Percentiles rank a stretch among this genome's conserved stretches.
Evolutionary conservation across 2,888 invertebrate species (phyloP).

Genomic region (Hypselothyrea guttata): DNA sequence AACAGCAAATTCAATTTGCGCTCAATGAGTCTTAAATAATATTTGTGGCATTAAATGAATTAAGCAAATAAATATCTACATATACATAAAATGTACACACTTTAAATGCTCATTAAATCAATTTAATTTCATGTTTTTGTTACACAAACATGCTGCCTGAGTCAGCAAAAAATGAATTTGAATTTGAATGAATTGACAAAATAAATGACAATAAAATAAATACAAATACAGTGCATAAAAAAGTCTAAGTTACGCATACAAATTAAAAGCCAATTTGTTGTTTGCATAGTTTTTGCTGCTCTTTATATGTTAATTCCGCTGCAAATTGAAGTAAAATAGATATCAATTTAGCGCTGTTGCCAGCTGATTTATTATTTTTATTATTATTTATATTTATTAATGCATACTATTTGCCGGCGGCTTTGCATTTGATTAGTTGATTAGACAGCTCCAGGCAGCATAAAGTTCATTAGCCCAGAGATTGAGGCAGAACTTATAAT

Average conservation of each 20-base stretch:
- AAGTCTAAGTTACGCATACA: conserved; percentile 36
- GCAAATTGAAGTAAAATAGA: no score
- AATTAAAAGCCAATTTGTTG: conserved; percentile 47
- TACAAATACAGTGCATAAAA: conserved; percentile 16
- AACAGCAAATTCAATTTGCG: no score
- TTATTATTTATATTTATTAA: conserved; percentile 19
- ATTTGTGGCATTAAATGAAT: neutral
- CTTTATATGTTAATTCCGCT: conserved; percentile 12
- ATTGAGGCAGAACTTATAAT: no score
- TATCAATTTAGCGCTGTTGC: conserved; percentile 5
- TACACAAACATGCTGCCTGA: conserved; percentile 1
- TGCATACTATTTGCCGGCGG: conserved; percentile 31
- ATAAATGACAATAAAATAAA: conserved; percentile 23
- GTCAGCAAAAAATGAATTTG: conserved; percentile 29
- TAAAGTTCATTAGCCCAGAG: no score
- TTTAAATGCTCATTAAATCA: conserved; percentile 13
- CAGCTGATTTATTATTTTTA: conserved; percentile 65
- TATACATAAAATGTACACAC: neutral
- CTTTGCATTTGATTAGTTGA: no score
- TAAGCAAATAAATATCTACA: neutral
- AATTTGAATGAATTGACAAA: conserved; percentile 13
- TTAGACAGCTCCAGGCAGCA: no score
- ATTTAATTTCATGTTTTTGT: neutral
- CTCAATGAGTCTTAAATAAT: conserved; percentile 11
- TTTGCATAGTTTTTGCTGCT: neutral